A percentile compares a stretch with the other conserved stretches of the same genome.
Conservation (phyloP, 2,888 invertebrate species). For the Drosophila meridiana region DNA sequence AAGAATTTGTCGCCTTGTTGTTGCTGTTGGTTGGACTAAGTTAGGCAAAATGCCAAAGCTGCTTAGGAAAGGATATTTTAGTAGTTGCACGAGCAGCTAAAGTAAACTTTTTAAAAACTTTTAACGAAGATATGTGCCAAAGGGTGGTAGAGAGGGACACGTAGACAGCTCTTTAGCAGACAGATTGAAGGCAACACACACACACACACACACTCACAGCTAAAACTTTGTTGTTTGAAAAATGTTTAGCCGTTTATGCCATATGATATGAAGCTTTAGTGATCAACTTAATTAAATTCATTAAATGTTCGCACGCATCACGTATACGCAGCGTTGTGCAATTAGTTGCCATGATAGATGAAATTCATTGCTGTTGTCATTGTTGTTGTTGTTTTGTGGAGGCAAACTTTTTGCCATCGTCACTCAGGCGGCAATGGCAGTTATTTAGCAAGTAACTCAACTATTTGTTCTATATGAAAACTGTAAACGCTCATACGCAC, state of each 20-base stretch:
- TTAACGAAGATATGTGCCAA: constrained; percentile 69
- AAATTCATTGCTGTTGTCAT: constrained; percentile 16
- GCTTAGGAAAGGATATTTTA: constrained; percentile 47
- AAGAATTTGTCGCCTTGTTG: constrained; percentile 32
- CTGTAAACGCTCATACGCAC: constrained; percentile 41
- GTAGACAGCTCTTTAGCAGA: constrained; percentile 31
- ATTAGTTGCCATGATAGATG: constrained; percentile 62
- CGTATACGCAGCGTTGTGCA: constrained; percentile 57
- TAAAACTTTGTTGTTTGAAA: constrained; percentile 57
- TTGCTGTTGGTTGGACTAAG: constrained; percentile 9
- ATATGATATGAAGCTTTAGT: constrained; percentile 63
- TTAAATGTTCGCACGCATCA: constrained; percentile 58
- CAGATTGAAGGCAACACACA: constrained; percentile 35
- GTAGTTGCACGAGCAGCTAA: constrained; percentile 33
- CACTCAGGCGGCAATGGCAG: constrained; percentile 18
- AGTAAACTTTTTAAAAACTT: constrained; percentile 72
- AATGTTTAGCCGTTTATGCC: constrained; percentile 61
- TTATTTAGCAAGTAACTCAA: constrained; percentile 31
- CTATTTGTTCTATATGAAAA: constrained; percentile 38
- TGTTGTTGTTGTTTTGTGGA: constrained; percentile 2
- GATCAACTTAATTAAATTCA: constrained; percentile 79
- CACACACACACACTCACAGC: constrained; percentile 7
- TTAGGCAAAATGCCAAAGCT: constrained; percentile 67
- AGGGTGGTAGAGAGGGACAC: constrained; percentile 23
- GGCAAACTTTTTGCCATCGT: constrained; percentile 33